phyloP scores from a whole-genome alignment of 1,140 invertebrate genomes.

The Manduca sexta region DNA sequence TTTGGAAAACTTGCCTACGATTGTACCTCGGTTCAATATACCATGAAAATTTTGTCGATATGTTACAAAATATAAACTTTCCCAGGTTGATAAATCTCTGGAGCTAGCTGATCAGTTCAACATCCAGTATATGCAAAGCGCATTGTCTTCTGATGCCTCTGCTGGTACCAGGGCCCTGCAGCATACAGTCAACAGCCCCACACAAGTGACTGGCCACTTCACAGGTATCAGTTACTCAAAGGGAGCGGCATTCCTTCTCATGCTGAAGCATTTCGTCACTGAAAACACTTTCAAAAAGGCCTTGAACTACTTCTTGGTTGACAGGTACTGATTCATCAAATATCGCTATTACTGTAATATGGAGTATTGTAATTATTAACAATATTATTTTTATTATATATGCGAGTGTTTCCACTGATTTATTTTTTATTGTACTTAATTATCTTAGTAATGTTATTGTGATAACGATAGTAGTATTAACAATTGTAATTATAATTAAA shows the following conservation, averaged over 20 bases:
- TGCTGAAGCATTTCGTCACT: constrained; percentile 82
- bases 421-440: no score
- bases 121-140: constrained; percentile 52
- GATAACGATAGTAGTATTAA: no score
- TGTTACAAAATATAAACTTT: not conserved
- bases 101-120: constrained; percentile 56
- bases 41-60: no score
- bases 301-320: constrained; percentile 72
- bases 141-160: constrained; percentile 41
- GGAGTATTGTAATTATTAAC: no score
- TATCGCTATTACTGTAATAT: no score
- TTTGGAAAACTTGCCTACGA: no score
- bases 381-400: no score
- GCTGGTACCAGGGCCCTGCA: constrained; percentile 41
- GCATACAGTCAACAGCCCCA: constrained; percentile 66
- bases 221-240: constrained; percentile 77
- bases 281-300: constrained; percentile 77
- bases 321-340: constrained; percentile 46
- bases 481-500: no score
- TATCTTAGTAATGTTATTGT: no score
- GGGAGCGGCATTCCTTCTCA: constrained; percentile 80
- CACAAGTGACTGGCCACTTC: constrained; percentile 75
- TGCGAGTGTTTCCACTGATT: no score
- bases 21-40: no score
- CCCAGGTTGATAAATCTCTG: constrained; percentile 37